Conservation (phyloP, 2,797 vertebrate species). For the Galago senegalensis region DNA sequence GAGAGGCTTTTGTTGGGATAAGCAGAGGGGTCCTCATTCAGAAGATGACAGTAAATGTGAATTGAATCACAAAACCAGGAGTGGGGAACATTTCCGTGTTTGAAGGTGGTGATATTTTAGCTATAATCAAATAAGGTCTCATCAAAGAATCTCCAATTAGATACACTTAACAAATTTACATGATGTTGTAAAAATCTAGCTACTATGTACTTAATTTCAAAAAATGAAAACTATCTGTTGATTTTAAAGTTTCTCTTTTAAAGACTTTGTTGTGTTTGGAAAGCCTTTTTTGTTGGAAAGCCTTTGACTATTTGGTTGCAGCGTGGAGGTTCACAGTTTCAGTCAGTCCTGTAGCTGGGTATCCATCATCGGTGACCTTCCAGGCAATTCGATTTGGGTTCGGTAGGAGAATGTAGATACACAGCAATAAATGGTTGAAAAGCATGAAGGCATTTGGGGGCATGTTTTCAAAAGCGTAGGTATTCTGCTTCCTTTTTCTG, state of each 20-base stretch:
- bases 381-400: background rate
- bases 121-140: background rate
- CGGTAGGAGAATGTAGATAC: background rate
- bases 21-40: background rate
- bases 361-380: background rate
- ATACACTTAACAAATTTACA: background rate
- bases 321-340: background rate
- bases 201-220: background rate
- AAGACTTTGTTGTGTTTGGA: background rate
- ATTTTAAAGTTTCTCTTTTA: background rate
- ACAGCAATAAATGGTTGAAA: background rate
- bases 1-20: background rate
- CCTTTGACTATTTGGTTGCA: background rate
- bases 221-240: background rate
- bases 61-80: background rate
- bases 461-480: background rate
- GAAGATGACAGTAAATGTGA: background rate
- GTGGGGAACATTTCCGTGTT: background rate
- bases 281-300: background rate
- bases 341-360: background rate
- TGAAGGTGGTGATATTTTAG: background rate
- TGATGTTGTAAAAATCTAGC: background rate
- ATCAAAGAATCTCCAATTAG: background rate
- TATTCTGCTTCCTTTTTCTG: background rate
- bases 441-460: background rate